Conservation (phyloP, 2,797 vertebrate genomes). For the Gymnoscopelus microlampas region DNA sequence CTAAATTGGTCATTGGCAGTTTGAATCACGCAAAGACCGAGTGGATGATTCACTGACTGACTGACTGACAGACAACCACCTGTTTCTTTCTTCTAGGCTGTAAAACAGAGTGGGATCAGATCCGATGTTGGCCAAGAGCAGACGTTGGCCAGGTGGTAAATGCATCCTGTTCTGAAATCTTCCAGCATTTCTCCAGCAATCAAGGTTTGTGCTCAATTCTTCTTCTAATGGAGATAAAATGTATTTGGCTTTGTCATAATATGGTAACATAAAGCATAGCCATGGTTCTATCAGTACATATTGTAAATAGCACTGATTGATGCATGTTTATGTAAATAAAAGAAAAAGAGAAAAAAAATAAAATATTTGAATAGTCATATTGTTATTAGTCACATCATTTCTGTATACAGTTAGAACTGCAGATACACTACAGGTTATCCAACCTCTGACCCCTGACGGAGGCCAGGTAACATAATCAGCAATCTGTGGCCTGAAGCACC, state of each 20-base stretch:
- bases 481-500: background rate
- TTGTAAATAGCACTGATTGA: too few relatives aligned
- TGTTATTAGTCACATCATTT: too few relatives aligned
- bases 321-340: too few relatives aligned
- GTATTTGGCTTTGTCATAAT: background rate
- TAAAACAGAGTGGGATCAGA: constrained; percentile 85
- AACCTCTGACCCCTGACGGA: too few relatives aligned
- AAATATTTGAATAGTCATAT: too few relatives aligned
- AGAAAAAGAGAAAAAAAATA: too few relatives aligned
- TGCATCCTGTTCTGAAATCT: constrained; percentile 84
- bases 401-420: too few relatives aligned
- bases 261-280: background rate
- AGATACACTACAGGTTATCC: too few relatives aligned
- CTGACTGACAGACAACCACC: background rate
- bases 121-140: constrained; percentile 85
- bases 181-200: constrained; percentile 85
- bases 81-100: constrained; percentile 74
- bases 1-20: background rate
- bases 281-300: too few relatives aligned
- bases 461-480: background rate
- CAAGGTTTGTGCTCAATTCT: constrained; percentile 68
- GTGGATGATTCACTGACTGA: constrained; percentile 9
- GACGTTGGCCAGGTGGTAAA: constrained; percentile 83
- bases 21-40: background rate
- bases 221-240: background rate